Conservation (phyloP, 1,140 invertebrate genomes). For the Orius insidiosus region DNA sequence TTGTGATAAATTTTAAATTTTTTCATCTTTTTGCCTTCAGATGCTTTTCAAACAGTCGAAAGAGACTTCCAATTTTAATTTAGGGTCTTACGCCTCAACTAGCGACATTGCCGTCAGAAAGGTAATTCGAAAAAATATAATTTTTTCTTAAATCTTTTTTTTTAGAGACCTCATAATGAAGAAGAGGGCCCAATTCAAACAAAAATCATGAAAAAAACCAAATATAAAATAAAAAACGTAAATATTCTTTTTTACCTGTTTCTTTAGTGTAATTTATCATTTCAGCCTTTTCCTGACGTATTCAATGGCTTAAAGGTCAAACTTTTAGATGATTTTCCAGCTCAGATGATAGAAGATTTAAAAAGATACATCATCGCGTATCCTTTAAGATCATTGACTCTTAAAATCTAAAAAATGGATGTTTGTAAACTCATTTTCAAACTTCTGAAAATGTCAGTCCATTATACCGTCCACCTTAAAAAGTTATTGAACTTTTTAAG, state of each 20-base stretch:
- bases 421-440: too few relatives aligned
- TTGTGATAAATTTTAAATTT: background rate
- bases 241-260: background rate
- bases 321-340: conserved; percentile 10
- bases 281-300: conserved; percentile 23
- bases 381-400: conserved; percentile 21
- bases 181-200: background rate
- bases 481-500: too few relatives aligned
- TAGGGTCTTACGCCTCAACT: background rate
- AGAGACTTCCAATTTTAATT: conserved; percentile 17
- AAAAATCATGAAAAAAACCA: background rate
- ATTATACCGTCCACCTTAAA: too few relatives aligned
- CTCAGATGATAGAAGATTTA: conserved; percentile 12
- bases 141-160: conserved; percentile 1
- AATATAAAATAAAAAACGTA: background rate
- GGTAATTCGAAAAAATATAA: conserved; percentile 6
- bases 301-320: conserved; percentile 20
- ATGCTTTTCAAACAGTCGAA: conserved; percentile 17
- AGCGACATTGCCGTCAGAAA: background rate
- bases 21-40: conserved; percentile 3
- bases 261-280: conserved; percentile 8
- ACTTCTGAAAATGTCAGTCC: too few relatives aligned
- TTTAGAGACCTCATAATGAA: background rate
- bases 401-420: too few relatives aligned
- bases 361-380: conserved; percentile 22